Evolutionary conservation across 2,888 invertebrate genomes (phyloP), one percentile per base, ranked within the genome.

Genomic region (Campoplex nolae): DNA sequence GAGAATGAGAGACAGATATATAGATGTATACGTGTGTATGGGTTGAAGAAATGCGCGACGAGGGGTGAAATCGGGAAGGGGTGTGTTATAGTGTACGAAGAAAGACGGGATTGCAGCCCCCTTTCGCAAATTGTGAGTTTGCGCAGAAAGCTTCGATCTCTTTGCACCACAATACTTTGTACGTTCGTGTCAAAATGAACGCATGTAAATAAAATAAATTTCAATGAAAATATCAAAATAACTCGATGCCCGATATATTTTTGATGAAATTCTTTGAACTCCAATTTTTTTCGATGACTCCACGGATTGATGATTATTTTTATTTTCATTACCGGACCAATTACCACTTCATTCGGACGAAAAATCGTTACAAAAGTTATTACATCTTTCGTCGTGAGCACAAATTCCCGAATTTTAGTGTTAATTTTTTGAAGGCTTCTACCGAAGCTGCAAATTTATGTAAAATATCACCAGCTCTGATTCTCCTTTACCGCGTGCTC

Each of bases 91-190:
- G 85, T 68, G 62, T 71, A 84, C 51, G 48, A 77, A 81, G 85
- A 86, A 86, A 77, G 74, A 77, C 81, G 76, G 28, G 54, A 81
- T 70, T 85, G 58, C 67, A 81, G 76, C 76, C 83, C 81, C 62
- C 67, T 75, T 71, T 68, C 45, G 75, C 65, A 75, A 79, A 76
- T 84, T 56, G 65, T 67, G 87, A 87, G 84, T 70, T 71, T 87
- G 84, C 84, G 87, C 87, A 67, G 45, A 68, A 75, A 48, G 75
- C 70, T 58, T 65, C 71, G 51, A 42, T 35, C 74, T 75, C 51
- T 48, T 65, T n/a, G 23, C 51, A 28, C 62, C 58, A 13, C 58
- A 3, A 62, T 16, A 62, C 62, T 2, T 32, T 58, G 3, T 13
- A 13, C 8, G 16, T 32, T 32, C 13, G 11, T 32, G 16, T 62